Conservation (phyloP, 2,797 vertebrate species). For the Anguilla pacifica region DNA sequence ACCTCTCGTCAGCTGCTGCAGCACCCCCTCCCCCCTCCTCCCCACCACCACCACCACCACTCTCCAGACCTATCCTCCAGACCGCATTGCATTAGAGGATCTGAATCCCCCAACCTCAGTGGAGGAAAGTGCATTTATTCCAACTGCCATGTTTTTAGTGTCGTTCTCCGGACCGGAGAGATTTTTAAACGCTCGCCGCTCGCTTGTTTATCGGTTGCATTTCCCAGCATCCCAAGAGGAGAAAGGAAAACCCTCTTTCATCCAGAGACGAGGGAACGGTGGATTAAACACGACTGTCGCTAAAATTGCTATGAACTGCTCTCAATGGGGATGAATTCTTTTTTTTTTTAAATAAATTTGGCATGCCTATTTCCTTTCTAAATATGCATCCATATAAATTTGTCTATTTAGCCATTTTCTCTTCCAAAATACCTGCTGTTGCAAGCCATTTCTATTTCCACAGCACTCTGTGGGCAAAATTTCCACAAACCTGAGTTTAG, state of each 20-base stretch:
- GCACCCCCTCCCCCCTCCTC: neutral
- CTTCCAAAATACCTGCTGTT: neutral
- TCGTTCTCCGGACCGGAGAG: slow-evolving; percentile 21
- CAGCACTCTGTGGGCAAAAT: neutral
- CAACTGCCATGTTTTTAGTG: slow-evolving; percentile 19
- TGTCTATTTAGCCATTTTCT: neutral
- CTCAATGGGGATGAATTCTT: neutral
- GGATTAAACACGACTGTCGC: slow-evolving; percentile 2
- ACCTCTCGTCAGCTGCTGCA: neutral
- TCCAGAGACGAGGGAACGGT: slow-evolving; percentile 9
- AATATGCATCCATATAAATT: neutral
- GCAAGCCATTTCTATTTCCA: neutral
- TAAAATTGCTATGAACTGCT: neutral
- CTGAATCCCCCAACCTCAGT: neutral
- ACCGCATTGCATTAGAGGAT: slow-evolving; percentile 1
- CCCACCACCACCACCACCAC: neutral
- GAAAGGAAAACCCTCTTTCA: neutral
- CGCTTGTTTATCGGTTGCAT: slow-evolving; percentile 26
- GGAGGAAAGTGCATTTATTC: slow-evolving; percentile 30
- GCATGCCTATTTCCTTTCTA: neutral
- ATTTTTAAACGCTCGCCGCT: slow-evolving; percentile 28
- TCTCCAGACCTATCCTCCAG: neutral
- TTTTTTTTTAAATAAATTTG: neutral
- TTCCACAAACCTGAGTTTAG: neutral
- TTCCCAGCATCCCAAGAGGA: slow-evolving; percentile 19